Conservation (phyloP, 2,888 invertebrate species). For the Agonum fuliginosum region DNA sequence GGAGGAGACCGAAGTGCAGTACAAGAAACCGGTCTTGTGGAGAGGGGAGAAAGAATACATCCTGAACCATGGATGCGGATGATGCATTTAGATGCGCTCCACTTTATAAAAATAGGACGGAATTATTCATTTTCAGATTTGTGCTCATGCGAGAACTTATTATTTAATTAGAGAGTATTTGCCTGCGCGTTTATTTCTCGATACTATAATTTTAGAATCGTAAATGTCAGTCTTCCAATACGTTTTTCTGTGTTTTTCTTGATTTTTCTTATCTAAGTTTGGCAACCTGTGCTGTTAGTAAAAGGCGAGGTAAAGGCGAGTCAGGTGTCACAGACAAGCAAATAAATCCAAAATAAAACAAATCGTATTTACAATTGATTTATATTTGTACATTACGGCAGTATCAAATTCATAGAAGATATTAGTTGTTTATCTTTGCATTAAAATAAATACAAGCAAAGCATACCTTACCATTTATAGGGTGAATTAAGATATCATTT, state of each 20-base stretch:
- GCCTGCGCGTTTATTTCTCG: too few species aligned
- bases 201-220: too few species aligned
- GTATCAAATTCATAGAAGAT: not conserved
- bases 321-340: conserved; percentile 22
- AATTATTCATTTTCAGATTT: not conserved
- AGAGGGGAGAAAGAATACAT: not conserved
- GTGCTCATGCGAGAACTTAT: not conserved
- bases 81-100: too few species aligned
- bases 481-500: conserved; percentile 12
- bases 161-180: not conserved
- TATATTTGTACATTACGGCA: not conserved
- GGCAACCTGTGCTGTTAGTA: not conserved
- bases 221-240: too few species aligned
- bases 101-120: not conserved
- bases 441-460: conserved; percentile 22
- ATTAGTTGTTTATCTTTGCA: conserved; percentile 11
- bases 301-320: conserved; percentile 19
- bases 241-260: too few species aligned
- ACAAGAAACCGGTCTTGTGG: conserved; percentile 26
- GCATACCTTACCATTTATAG: not conserved
- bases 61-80: not conserved
- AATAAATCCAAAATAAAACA: conserved; percentile 26
- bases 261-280: conserved; percentile 11
- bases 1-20: too few species aligned
- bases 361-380: conserved; percentile 3